Evolutionary conservation across 2,113 vertebrate genomes (phyloP), one percentile per base, ranked within the genome.

Genomic region (Vidua chalybeata): DNA sequence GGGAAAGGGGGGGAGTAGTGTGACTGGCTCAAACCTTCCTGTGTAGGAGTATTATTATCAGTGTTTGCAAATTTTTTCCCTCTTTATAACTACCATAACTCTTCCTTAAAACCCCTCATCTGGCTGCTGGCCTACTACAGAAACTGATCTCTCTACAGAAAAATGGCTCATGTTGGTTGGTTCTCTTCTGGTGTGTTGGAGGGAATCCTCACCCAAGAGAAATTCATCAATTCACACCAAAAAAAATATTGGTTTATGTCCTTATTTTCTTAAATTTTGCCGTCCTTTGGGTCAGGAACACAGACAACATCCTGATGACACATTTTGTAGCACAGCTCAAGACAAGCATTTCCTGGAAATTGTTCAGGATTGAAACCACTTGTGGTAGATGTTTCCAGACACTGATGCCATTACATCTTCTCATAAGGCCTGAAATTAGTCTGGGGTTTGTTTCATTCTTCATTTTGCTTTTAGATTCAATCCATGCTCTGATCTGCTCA

Each of bases 91-190:
- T 94, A 86, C 95, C 92, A 78, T 93, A 96, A 97, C 90, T 95
- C 97, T 97, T 96, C 97, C 82, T 96, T 96, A 94, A 96, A 81
- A 97, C 95, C 96, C 84, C 93, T 96, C 88, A 97, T 97, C 97
- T 98, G 97, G 97, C 93, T 94, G 92, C 96, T 94, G 95, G 96
- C 94, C 96, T 92, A 89, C 74, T 66, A 94, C 78, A 68, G 93
- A 92, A 79, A 92, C 74, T 91, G 90, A 96, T 91, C 94, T 96
- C 82, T 94, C 92, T 84, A 46, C 68, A 61, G 75, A 39, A 85
- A 90, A 82, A 66, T 33, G 67, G 76, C 63, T 96, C 59, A 14
- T 22, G 49, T 48, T 83, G 76, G 73, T 92, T 90, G 72, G 84
- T 95, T 82, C 28, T 37, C 58, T 90, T 93, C 80, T 94, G 66